Percentiles rank a stretch among this genome's conserved stretches.
Evolutionary conservation across 1,140 invertebrate genomes (phyloP).

Genomic region (Trissolcus basalis): DNA sequence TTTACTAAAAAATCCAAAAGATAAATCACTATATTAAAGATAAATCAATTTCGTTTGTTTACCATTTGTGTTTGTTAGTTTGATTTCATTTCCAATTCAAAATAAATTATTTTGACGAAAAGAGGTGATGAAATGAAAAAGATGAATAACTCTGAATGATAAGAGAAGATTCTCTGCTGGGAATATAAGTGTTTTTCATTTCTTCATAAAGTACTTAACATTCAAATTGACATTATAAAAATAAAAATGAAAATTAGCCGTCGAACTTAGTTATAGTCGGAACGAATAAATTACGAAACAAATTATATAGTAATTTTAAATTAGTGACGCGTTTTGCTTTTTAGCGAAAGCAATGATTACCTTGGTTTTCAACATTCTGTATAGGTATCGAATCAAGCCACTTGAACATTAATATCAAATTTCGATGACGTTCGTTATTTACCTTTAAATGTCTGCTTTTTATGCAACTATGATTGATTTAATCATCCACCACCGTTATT

Average conservation of each 20-base stretch:
- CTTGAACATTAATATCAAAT: not conserved
- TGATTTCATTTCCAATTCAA: too few species aligned
- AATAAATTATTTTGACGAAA: too few species aligned
- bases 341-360: slow-evolving; percentile 8
- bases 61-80: too few species aligned
- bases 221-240: slow-evolving; percentile 2
- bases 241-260: slow-evolving; percentile 3
- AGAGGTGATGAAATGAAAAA: too few species aligned
- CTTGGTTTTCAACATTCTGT: not conserved
- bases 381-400: not conserved
- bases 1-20: too few species aligned
- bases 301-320: slow-evolving; percentile 10
- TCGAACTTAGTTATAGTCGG: not conserved
- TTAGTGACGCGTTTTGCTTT: slow-evolving; percentile 7
- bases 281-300: slow-evolving; percentile 6
- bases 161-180: too few species aligned
- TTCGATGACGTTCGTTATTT: not conserved
- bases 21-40: too few species aligned
- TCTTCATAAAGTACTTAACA: not conserved
- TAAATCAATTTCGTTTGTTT: too few species aligned
- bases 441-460: not conserved
- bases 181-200: not conserved
- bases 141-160: too few species aligned
- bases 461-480: not conserved
- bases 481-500: not conserved